Evolutionary conservation across 2,797 vertebrate genomes (phyloP).

Genomic region (Leptoclinus maculatus): DNA sequence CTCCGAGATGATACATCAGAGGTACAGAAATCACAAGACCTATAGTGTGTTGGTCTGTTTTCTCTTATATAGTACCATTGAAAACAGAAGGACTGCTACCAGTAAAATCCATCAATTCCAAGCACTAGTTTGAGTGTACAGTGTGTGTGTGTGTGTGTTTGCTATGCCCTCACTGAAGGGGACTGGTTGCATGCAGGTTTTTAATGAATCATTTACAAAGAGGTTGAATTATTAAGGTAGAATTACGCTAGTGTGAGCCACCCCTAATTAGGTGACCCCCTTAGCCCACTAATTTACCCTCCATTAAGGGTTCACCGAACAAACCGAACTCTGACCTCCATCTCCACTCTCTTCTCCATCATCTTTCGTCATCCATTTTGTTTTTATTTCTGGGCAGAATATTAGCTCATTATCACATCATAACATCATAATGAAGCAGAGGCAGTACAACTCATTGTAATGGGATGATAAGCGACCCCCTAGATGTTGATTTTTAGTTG

Average conservation of each 20-base stretch:
- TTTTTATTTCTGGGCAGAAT: conserved; percentile 1
- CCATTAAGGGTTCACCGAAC: conserved; percentile 53
- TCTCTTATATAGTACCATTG: background rate
- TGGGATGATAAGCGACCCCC: background rate
- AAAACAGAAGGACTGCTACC: background rate
- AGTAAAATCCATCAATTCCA: background rate
- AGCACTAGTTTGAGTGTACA: background rate
- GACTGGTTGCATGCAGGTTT: conserved; percentile 40
- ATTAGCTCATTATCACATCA: background rate
- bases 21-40: background rate
- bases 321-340: conserved; percentile 46
- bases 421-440: conserved; percentile 22
- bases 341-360: background rate
- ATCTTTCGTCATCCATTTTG: background rate
- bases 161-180: conserved; percentile 11
- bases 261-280: conserved; percentile 61
- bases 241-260: conserved; percentile 56
- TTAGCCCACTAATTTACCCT: conserved; percentile 58
- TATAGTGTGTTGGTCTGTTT: background rate
- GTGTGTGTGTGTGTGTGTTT: background rate
- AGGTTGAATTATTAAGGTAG: conserved; percentile 66
- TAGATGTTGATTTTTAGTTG: conserved; percentile 21
- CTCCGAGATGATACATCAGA: background rate
- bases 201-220: conserved; percentile 68
- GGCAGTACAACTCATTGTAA: conserved; percentile 3